Percentiles rank a stretch among this genome's conserved stretches.
phyloP scores from a whole-genome alignment of 2,888 invertebrate species.

The Ganaspis brasiliensis region DNA sequence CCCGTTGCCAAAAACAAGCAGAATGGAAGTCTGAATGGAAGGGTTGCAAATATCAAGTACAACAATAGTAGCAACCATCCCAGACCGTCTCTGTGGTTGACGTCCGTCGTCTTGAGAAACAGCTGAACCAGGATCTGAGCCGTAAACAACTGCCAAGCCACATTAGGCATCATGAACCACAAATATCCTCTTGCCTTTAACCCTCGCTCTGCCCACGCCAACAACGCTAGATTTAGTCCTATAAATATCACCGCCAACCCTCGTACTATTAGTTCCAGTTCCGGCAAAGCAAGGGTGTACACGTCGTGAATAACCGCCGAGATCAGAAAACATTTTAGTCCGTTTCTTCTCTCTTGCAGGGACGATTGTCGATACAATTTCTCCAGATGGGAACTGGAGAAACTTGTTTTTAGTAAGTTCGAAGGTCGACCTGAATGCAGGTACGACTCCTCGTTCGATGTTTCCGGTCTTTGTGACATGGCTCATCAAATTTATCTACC shows the following conservation, averaged over 20 bases:
- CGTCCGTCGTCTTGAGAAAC: slow-evolving; percentile 83
- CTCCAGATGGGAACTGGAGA: slow-evolving; percentile 85
- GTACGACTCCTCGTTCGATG: slow-evolving; percentile 79
- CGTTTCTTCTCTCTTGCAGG: slow-evolving; percentile 87
- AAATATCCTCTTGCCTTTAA: slow-evolving; percentile 75
- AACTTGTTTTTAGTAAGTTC: slow-evolving; percentile 81
- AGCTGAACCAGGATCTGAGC: slow-evolving; percentile 84
- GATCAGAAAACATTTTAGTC: slow-evolving; percentile 86
- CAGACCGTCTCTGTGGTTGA: slow-evolving; percentile 85
- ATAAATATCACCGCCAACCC: slow-evolving; percentile 76
- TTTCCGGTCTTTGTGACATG: slow-evolving; percentile 67
- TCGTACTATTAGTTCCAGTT: slow-evolving; percentile 71
- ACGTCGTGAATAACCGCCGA: slow-evolving; percentile 86
- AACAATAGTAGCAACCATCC: slow-evolving; percentile 88
- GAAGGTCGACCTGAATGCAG: slow-evolving; percentile 77
- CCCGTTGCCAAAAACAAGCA: slow-evolving; percentile 84
- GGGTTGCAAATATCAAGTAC: slow-evolving; percentile 88
- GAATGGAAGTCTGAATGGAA: slow-evolving; percentile 86
- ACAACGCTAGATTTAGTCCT: slow-evolving; percentile 75
- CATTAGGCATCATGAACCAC: slow-evolving; percentile 84
- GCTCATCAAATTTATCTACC: slow-evolving; percentile 17
- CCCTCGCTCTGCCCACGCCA: slow-evolving; percentile 76
- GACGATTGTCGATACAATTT: slow-evolving; percentile 88
- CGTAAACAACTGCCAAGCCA: slow-evolving; percentile 85
- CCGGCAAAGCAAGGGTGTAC: slow-evolving; percentile 83